Conservation (phyloP, 2,113 vertebrate species). For the Carassius auratus region DNA sequence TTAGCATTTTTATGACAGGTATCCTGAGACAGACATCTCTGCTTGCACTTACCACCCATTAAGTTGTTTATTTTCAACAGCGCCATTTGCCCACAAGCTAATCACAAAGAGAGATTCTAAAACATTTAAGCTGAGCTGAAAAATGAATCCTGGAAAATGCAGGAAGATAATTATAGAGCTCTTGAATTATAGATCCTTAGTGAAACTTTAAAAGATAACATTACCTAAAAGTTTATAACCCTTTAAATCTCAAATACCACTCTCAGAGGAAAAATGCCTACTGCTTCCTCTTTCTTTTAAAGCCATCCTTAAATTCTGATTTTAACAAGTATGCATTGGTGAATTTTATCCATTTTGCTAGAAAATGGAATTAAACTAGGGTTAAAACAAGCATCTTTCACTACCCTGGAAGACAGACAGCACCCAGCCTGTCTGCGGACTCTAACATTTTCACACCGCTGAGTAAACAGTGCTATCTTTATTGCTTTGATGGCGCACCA, state of each 20-base stretch:
- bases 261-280: background rate
- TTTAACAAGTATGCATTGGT: background rate
- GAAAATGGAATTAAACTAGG: background rate
- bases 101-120: constrained; percentile 1
- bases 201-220: constrained; percentile 26
- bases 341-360: background rate
- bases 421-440: constrained; percentile 1
- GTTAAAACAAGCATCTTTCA: background rate
- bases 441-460: constrained; percentile 45
- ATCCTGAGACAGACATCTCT: background rate
- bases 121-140: background rate
- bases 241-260: background rate
- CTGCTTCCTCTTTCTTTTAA: background rate
- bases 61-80: constrained; percentile 5
- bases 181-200: constrained; percentile 9
- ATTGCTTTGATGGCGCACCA: constrained; percentile 48
- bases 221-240: background rate
- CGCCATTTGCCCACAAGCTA: background rate
- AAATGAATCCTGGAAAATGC: constrained; percentile 2
- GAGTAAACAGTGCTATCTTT: constrained; percentile 52
- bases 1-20: constrained; percentile 18
- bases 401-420: background rate
- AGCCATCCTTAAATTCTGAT: background rate
- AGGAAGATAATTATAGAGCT: constrained; percentile 12
- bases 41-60: constrained; percentile 16